These are phyloP conservation scores for Scolopax mira DNA, from an alignment of 2,113 vertebrate genomes.

Conservation along the genomic window DNA sequence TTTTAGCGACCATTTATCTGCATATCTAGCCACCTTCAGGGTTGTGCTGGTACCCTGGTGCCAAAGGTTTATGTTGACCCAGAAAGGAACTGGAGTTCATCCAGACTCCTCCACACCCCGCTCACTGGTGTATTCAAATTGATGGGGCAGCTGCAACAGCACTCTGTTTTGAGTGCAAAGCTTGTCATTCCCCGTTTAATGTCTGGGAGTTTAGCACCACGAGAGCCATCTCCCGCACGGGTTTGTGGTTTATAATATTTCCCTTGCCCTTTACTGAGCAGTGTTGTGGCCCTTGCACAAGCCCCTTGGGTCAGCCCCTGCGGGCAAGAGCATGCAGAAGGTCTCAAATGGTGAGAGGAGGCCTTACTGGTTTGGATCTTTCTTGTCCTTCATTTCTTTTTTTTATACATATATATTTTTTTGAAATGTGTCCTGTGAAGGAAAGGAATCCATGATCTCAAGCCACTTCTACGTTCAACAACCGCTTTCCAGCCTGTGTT, in stretches of 20 bases:
- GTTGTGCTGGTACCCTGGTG: not conserved
- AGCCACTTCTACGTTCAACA: not conserved
- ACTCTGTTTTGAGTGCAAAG: not conserved
- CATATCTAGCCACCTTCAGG: not conserved
- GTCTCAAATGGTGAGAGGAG: rapidly evolving
- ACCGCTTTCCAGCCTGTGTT: not conserved
- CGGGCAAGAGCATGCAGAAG: not conserved
- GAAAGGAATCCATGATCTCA: not conserved
- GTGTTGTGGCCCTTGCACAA: not conserved
- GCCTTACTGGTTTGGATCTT: not conserved
- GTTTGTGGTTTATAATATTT: not conserved
- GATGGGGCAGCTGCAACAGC: not conserved
- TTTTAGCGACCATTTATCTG: not conserved
- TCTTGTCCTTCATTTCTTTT: not conserved
- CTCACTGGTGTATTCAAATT: not conserved
- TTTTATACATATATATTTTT: no score
- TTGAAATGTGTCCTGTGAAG: not conserved
- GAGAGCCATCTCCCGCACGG: not conserved
- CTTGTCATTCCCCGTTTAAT: not conserved
- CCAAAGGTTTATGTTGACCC: not conserved
- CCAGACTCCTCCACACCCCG: not conserved
- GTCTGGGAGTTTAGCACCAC: not conserved
- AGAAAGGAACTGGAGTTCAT: not conserved
- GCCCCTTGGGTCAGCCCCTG: not conserved
- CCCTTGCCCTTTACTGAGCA: not conserved